These are phyloP conservation scores for Periophthalmodon schlosseri DNA, from an alignment of 2,113 vertebrate genomes.

Conservation along the genomic window DNA sequence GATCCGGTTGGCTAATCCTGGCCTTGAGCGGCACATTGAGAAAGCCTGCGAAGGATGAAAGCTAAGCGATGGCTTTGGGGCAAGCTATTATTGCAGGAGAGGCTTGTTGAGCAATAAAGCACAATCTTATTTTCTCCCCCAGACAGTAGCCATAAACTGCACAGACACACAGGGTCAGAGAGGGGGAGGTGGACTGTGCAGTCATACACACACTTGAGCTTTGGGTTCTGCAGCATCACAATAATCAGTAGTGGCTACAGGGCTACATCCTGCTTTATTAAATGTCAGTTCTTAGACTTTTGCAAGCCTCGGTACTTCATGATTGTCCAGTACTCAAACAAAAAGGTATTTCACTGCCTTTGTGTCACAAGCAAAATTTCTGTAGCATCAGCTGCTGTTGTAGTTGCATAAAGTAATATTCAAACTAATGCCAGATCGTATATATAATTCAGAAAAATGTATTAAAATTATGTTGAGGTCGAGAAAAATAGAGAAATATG, in stretches of 20 bases:
- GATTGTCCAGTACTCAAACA: too few species aligned
- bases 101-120: constrained; percentile 74
- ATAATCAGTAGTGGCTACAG: constrained; percentile 53
- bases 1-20: constrained; percentile 61
- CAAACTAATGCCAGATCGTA: not conserved
- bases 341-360: constrained; percentile 20
- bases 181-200: constrained; percentile 25
- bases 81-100: constrained; percentile 61
- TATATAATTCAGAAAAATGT: too few species aligned
- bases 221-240: constrained; percentile 44
- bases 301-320: not conserved
- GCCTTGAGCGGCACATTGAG: constrained; percentile 65
- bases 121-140: constrained; percentile 65
- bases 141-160: constrained; percentile 67
- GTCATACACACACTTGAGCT: constrained; percentile 32
- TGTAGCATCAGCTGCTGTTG: not conserved
- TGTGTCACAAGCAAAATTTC: not conserved
- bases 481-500: too few species aligned
- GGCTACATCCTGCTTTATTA: constrained; percentile 52
- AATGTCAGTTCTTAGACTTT: constrained; percentile 46
- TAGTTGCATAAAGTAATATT: not conserved
- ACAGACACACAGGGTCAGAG: constrained; percentile 57
- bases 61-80: constrained; percentile 48
- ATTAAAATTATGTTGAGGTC: too few species aligned
- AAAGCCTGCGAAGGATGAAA: constrained; percentile 48